Evolutionary conservation across 2,113 vertebrate species (phyloP).

Genomic region (Pseudolaguvia tuberculata): DNA sequence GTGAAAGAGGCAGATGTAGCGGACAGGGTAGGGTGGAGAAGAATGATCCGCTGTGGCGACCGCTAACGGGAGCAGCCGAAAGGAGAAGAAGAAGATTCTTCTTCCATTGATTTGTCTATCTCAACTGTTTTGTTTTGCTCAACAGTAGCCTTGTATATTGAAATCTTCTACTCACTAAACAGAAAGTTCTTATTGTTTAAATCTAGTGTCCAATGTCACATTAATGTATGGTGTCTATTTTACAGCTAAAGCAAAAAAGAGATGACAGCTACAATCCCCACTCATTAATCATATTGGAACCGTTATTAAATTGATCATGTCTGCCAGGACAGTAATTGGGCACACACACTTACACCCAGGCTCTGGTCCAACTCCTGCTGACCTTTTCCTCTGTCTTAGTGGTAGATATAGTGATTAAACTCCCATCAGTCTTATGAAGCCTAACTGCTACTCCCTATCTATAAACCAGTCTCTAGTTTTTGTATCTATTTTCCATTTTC

Average conservation of each 20-base stretch:
- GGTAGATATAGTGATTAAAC: constrained; percentile 18
- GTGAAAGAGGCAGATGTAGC: no score
- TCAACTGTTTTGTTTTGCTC: not conserved
- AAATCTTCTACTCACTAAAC: not conserved
- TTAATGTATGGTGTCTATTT: not conserved
- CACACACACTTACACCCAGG: constrained; percentile 11
- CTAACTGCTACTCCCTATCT: constrained; percentile 17
- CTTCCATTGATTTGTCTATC: not conserved
- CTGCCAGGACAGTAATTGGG: constrained; percentile 37
- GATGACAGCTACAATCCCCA: constrained; percentile 29
- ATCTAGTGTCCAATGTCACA: not conserved
- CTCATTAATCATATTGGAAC: constrained; percentile 44
- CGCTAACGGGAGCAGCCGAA: no score
- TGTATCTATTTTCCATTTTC: not conserved
- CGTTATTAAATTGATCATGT: constrained; percentile 46
- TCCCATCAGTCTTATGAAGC: constrained; percentile 5
- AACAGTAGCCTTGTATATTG: not conserved
- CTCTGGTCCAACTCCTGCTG: constrained; percentile 33
- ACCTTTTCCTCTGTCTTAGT: constrained; percentile 33
- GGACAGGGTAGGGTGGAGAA: no score
- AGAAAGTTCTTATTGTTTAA: not conserved
- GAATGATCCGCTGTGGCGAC: no score
- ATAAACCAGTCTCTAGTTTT: constrained; percentile 5
- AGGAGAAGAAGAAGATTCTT: no score
- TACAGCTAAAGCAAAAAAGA: not conserved